Conservation (phyloP, 2,797 vertebrate species). For the Merluccius polli region DNA sequence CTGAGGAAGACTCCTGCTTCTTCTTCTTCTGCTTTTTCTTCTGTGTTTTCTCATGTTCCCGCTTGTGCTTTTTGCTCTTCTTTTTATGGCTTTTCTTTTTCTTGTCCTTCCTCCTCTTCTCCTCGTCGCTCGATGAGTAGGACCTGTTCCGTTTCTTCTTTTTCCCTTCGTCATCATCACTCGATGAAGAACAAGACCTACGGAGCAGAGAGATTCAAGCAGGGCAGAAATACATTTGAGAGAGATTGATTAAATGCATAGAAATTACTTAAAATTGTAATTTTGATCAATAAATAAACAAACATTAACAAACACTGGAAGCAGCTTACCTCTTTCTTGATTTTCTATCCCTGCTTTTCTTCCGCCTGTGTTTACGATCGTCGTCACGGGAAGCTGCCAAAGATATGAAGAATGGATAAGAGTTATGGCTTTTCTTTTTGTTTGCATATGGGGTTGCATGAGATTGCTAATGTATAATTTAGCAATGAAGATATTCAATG, state of each 20-base stretch:
- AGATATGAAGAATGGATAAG: neutral
- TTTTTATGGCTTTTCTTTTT: conserved; percentile 63
- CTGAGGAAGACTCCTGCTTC: conserved; percentile 52
- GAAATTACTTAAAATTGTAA: neutral
- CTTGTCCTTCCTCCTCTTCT: conserved; percentile 44
- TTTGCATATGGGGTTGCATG: too few species aligned
- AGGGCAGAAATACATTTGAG: neutral
- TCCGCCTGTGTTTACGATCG: conserved; percentile 49
- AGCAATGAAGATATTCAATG: neutral
- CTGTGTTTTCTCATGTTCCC: conserved; percentile 48
- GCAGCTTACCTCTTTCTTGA: conserved; percentile 59
- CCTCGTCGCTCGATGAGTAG: conserved; percentile 48
- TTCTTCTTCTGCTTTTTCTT: conserved; percentile 54
- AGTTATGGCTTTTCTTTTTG: too few species aligned
- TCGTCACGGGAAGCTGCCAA: conserved; percentile 39
- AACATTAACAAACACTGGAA: neutral
- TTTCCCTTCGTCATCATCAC: conserved; percentile 48
- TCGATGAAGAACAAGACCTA: conserved; percentile 58
- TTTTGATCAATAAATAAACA: neutral
- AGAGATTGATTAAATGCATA: neutral
- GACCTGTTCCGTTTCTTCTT: conserved; percentile 59
- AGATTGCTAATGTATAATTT: too few species aligned
- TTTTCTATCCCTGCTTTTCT: conserved; percentile 60
- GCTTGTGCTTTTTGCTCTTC: conserved; percentile 62
- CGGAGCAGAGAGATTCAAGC: neutral